These are phyloP conservation scores for Drosophila helvetica DNA, from an alignment of 2,888 invertebrate species.

Conservation along the genomic window DNA sequence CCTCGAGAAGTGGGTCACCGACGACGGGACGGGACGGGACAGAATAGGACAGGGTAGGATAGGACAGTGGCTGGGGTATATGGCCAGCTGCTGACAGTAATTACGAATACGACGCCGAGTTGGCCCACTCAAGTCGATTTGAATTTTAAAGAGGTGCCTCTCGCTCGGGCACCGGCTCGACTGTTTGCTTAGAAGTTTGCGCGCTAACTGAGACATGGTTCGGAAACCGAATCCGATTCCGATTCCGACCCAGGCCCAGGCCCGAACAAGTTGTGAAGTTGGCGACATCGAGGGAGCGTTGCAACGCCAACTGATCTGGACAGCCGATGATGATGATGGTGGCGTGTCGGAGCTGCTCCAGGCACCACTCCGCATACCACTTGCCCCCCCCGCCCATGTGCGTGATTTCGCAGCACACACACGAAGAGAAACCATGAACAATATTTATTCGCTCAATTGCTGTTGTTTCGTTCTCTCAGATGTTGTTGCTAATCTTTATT, in stretches of 20 bases:
- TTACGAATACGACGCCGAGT: constrained; percentile 73
- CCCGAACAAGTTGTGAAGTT: constrained; percentile 63
- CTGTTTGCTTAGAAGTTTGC: constrained; percentile 80
- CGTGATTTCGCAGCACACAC: constrained; percentile 55
- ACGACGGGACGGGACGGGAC: constrained; percentile 25
- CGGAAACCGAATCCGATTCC: constrained; percentile 36
- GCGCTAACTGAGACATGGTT: constrained; percentile 71
- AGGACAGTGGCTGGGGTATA: constrained; percentile 26
- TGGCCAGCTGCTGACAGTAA: constrained; percentile 59
- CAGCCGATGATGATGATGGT: constrained; percentile 24
- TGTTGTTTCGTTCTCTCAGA: constrained; percentile 41
- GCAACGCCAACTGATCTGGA: constrained; percentile 42
- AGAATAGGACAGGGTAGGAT: constrained; percentile 8
- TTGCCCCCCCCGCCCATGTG: constrained; percentile 15
- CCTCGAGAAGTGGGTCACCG: constrained; percentile 43
- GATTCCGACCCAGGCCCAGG: constrained; percentile 22
- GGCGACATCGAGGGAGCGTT: constrained; percentile 41
- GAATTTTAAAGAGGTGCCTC: constrained; percentile 29
- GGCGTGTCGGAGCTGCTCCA: constrained; percentile 5
- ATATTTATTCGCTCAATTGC: constrained; percentile 56
- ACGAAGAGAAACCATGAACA: constrained; percentile 61
- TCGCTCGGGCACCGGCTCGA: constrained; percentile 34
- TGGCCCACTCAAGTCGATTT: constrained; percentile 7
- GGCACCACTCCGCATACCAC: background rate
- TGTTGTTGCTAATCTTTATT: constrained; percentile 45